Evolutionary conservation across 2,888 invertebrate genomes (phyloP), one percentile per base, ranked within the genome.

Genomic region (Petrophora chlorosata): DNA sequence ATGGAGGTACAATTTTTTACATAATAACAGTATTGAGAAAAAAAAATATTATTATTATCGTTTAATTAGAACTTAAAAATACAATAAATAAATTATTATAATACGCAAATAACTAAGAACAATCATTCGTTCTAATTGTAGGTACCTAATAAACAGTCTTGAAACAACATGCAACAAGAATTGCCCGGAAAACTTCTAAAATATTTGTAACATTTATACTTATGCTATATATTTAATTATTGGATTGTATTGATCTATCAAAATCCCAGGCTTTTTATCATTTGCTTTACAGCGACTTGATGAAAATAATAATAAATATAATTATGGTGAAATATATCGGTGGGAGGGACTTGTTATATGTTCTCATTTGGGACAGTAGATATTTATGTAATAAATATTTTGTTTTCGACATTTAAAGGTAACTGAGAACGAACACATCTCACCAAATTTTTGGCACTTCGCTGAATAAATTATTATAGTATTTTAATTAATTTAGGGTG

Each of bases 401-500:
- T 30, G 9, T 7, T 9, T 22, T 33, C 30, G 8, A 39, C 19
- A 16, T 33, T 10, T 16, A 25, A 26, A 44, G 43, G 49, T 50
- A 50, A 50, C 49, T 39, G 43, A 50, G 39, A 50, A 50, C 39
- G 29, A 50, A 40, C 28, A 46, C 53, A 65, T 49, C 60, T 61
- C 64, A 68, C 70, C 66, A 66, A 69, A 49, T 72, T 68, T 78
- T 76, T 76, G 80, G 79, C 67, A 77, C 70, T 70, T 62, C 59
- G 73, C 69, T 76, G 67, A 59, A 63, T 57, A 60, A 41, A 23
- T 32, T 23, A 40, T 7, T 12, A 38, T 15, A 12, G 25, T 41
- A 5, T 39, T 44, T 26, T 12, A 34, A 14, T 36, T 30, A 17
- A 19, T 22, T 42, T 19, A 8, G 3, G 3, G 15, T 14, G 25